phyloP scores from a whole-genome alignment of 2,888 invertebrate genomes.

The Tolmerus cingulatus region DNA sequence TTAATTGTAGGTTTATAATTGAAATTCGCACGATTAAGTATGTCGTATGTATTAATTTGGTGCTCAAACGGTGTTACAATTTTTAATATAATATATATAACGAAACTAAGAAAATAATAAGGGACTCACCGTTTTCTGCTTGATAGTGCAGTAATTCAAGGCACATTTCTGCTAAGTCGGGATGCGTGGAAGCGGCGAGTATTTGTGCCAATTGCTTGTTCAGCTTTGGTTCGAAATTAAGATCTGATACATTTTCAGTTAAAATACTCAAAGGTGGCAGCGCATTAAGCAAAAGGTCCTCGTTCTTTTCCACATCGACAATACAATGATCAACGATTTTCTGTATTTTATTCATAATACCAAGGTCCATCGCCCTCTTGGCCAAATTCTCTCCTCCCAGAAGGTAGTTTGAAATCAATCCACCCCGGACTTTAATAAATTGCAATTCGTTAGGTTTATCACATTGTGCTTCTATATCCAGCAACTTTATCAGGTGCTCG shows the following conservation, averaged over 20 bases:
- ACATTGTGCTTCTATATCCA: slow-evolving; percentile 59
- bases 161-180: slow-evolving; percentile 78
- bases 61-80: too few species aligned
- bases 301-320: slow-evolving; percentile 65
- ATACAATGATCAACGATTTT: slow-evolving; percentile 64
- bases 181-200: slow-evolving; percentile 68
- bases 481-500: slow-evolving; percentile 62
- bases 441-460: slow-evolving; percentile 62
- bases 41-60: too few species aligned
- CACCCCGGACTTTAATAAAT: slow-evolving; percentile 74
- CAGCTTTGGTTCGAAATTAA: slow-evolving; percentile 67
- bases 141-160: slow-evolving; percentile 79
- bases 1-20: too few species aligned
- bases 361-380: slow-evolving; percentile 68
- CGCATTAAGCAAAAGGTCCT: slow-evolving; percentile 67
- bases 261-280: slow-evolving; percentile 70
- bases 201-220: slow-evolving; percentile 71
- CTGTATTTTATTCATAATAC: slow-evolving; percentile 67
- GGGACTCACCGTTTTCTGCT: slow-evolving; percentile 74
- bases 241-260: slow-evolving; percentile 70
- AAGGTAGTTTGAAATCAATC: slow-evolving; percentile 81
- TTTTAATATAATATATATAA: too few species aligned
- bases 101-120: too few species aligned
- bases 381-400: slow-evolving; percentile 76
- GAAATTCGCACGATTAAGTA: too few species aligned